Conservation (phyloP, 2,797 vertebrate genomes). For the Pantherophis alleghaniensis region DNA sequence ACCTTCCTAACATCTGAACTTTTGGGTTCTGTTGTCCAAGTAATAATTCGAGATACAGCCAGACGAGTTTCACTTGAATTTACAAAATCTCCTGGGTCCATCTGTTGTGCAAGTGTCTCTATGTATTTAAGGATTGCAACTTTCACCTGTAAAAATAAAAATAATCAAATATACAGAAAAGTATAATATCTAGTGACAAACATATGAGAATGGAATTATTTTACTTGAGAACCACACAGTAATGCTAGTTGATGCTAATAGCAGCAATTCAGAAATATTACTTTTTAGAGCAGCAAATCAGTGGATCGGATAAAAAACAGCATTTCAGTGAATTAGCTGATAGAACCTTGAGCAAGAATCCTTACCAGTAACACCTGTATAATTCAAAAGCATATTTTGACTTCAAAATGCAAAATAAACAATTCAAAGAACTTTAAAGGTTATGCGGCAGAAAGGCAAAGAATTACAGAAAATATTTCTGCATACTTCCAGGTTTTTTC, state of each 20-base stretch:
- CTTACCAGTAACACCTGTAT: background rate
- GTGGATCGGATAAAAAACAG: background rate
- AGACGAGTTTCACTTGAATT: conserved; percentile 96
- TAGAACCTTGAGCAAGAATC: background rate
- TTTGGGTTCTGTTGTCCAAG: conserved; percentile 96
- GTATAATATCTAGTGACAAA: background rate
- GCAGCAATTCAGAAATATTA: background rate
- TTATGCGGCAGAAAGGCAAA: background rate
- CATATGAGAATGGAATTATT: background rate
- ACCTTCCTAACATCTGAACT: conserved; percentile 98
- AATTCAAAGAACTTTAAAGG: background rate
- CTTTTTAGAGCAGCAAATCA: background rate
- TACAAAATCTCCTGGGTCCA: conserved; percentile 94
- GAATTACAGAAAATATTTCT: background rate
- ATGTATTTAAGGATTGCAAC: conserved; percentile 96
- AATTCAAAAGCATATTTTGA: background rate
- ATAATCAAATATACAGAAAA: conserved; percentile 36
- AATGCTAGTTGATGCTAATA: background rate
- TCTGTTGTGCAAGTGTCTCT: conserved; percentile 92
- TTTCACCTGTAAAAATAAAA: conserved; percentile 83
- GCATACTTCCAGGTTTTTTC: background rate
- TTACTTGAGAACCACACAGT: conserved; percentile 1
- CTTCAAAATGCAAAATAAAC: background rate
- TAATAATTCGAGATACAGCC: conserved; percentile 95
- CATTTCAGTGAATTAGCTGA: background rate